Conservation (phyloP, 2,888 invertebrate genomes). For the Drosophila pegasa region DNA sequence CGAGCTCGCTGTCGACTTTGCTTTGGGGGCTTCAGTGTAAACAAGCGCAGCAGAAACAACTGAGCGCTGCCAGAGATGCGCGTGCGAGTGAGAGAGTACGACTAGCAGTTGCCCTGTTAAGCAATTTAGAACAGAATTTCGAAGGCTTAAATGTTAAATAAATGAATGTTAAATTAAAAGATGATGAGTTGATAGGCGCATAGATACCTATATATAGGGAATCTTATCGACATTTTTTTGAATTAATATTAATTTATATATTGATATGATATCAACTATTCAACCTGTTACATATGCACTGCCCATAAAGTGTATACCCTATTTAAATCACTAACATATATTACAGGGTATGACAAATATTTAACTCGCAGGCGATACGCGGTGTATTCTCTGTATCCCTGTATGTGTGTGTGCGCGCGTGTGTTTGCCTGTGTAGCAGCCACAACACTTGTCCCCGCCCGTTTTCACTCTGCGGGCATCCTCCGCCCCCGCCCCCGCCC, state of each 20-base stretch:
- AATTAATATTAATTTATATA: too few species aligned
- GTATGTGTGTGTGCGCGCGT: constrained; percentile 24
- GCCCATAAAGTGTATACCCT: not conserved
- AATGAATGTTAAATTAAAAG: too few species aligned
- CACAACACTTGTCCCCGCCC: constrained; percentile 24
- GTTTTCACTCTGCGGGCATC: constrained; percentile 2
- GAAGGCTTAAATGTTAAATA: too few species aligned
- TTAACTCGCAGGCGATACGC: constrained; percentile 58
- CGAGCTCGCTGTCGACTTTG: constrained; percentile 49
- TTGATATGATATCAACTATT: too few species aligned
- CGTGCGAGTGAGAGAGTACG: not conserved
- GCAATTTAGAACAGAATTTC: too few species aligned
- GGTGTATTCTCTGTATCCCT: constrained; percentile 22
- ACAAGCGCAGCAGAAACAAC: constrained; percentile 67
- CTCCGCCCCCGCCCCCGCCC: too few species aligned
- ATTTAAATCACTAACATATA: not conserved
- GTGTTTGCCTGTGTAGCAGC: constrained; percentile 40
- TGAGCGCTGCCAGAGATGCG: not conserved
- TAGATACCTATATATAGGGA: not conserved
- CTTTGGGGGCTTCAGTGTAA: constrained; percentile 75
- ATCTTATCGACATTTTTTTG: too few species aligned
- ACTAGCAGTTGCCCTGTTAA: constrained; percentile 1
- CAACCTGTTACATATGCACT: not conserved
- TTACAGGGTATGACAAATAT: constrained; percentile 55
- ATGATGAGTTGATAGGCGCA: too few species aligned